Conservation (phyloP, 2,888 invertebrate genomes). For the Philaethria dido region DNA sequence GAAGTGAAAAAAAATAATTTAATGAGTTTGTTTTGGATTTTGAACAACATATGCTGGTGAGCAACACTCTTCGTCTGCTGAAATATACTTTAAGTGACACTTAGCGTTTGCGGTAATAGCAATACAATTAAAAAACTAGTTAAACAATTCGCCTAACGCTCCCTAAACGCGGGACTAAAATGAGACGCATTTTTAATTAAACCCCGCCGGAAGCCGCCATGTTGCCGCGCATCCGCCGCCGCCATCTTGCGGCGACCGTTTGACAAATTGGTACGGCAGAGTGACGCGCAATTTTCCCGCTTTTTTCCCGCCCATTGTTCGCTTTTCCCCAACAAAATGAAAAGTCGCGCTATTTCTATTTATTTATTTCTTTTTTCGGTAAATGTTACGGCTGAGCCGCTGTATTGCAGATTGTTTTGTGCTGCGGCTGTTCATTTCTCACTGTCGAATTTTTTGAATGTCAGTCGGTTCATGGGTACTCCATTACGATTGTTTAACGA, state of each 20-base stretch:
- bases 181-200: constrained; percentile 82
- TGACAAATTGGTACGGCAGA: constrained; percentile 83
- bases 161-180: constrained; percentile 65
- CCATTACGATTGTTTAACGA: constrained; percentile 38
- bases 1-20: background rate
- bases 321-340: constrained; percentile 81
- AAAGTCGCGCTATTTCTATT: constrained; percentile 75
- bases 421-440: constrained; percentile 62
- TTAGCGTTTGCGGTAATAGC: constrained; percentile 44
- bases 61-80: constrained; percentile 24
- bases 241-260: constrained; percentile 81
- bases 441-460: constrained; percentile 65
- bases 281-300: constrained; percentile 84
- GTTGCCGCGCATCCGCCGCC: constrained; percentile 66
- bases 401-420: constrained; percentile 57
- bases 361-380: constrained; percentile 63
- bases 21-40: constrained; percentile 8
- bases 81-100: constrained; percentile 39
- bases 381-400: constrained; percentile 63
- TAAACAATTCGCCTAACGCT: constrained; percentile 56
- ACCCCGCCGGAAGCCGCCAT: constrained; percentile 76
- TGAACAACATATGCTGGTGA: background rate
- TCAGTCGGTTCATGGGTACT: constrained; percentile 43
- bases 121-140: constrained; percentile 53
- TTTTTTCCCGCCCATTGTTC: constrained; percentile 78